Evolutionary conservation across 92 coral and sea anemone genomes (phyloP), one percentile per base, ranked within the genome.

Genomic region (Zoanthus sansibaricus): DNA sequence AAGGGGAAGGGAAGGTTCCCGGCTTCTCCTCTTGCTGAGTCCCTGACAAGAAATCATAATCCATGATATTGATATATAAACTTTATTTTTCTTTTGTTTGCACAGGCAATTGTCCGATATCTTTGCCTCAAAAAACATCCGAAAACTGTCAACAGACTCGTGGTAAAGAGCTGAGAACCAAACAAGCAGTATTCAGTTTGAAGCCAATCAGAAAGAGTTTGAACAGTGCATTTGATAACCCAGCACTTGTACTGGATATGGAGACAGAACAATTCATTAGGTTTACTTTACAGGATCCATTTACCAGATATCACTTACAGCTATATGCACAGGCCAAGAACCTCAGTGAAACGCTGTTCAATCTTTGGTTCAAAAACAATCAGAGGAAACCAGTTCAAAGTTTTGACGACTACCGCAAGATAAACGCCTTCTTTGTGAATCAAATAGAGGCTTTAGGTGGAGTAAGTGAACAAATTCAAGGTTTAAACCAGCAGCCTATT

Each of bases 281-380:
- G 46, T 51, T 76, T 4, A 76, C 64, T 31, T 46, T 76, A 54
- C 67, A 51, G 37, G 82, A 76, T 46, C 82, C 82, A 7, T 76
- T 76, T 25, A 76, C 82, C 66, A 76, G 82, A 31, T 76, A 76
- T 11, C 82, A 76, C 45, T 18, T 76, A 56, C 82, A 76, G 68
- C 17, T 76, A 10, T 76, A 76, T 54, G 48, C n/a, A 13, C 82
- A 76, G 48, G 67, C 12, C 25, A 76, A 54, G 67, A 33, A 76
- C 14, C 13, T 52, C 21, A 76, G 82, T 32, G n/a, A 1, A 5
- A 76, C n/a, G 7, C 31, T 54, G 11, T 20, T 51, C 18, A 15
- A 12, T 14, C 18, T 30, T 21, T 52, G 64, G 67, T 4, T 0
- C 37, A 14, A 76, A 32, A 18, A 52, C 16, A 54, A 12, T 25